Evolutionary conservation across 1,140 invertebrate species (phyloP).

Genomic region (Drosophila paulistorum): DNA sequence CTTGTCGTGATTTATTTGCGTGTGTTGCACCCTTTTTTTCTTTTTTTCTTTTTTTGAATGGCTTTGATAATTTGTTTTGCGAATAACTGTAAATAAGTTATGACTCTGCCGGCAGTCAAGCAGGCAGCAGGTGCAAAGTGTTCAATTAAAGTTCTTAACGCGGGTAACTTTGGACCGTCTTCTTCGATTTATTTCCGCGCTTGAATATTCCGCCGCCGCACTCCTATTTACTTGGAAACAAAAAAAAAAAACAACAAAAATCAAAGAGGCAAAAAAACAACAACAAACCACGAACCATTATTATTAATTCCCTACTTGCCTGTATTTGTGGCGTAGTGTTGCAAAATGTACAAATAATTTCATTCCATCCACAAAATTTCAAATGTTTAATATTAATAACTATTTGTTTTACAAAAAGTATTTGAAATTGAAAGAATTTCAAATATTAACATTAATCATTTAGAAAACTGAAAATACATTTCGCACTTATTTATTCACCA

Average conservation of each 20-base stretch:
- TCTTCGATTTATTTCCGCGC: background rate
- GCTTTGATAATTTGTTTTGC: background rate
- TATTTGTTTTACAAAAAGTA: no score
- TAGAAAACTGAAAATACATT: no score
- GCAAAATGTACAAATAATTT: no score
- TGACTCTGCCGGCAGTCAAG: background rate
- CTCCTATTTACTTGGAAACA: background rate
- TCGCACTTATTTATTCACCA: no score
- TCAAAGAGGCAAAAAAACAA: background rate
- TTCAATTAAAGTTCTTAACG: slow-evolving; percentile 1
- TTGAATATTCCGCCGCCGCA: background rate
- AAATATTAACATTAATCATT: no score
- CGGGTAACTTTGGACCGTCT: background rate
- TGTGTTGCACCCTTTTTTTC: background rate
- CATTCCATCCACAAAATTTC: no score
- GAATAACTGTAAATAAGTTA: background rate
- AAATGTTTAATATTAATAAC: no score
- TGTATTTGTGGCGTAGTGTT: no score
- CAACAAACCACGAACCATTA: background rate
- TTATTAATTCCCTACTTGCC: no score
- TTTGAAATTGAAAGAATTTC: no score
- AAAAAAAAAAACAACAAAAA: slow-evolving; percentile 1
- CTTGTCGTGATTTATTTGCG: background rate
- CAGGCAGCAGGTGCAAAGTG: background rate
- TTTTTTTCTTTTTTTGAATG: background rate